Evolutionary conservation across 2,113 vertebrate species (phyloP).

Genomic region (Trichomycterus rosablanca): DNA sequence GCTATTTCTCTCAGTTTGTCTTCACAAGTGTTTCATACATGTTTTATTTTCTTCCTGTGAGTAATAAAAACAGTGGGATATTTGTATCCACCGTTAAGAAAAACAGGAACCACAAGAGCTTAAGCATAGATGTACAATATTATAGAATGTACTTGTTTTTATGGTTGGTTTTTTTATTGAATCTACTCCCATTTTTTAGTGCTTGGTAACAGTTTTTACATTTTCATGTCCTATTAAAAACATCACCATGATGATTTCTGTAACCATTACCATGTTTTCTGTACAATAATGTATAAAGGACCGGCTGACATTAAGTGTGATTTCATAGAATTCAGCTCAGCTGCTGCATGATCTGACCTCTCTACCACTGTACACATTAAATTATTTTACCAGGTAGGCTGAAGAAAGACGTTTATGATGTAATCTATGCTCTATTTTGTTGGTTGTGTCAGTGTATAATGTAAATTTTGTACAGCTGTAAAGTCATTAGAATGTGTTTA

Average conservation of each 20-base stretch:
- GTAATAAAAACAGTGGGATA: too few relatives aligned
- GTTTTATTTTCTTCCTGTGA: too few relatives aligned
- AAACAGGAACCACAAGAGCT: too few relatives aligned
- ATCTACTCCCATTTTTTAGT: too few relatives aligned
- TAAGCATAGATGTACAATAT: background rate
- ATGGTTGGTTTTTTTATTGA: background rate
- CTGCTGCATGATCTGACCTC: constrained; percentile 27
- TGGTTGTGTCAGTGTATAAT: constrained; percentile 55
- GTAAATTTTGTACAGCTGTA: constrained; percentile 68
- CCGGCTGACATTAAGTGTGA: constrained; percentile 35
- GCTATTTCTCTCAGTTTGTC: background rate
- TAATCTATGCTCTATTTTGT: constrained; percentile 39
- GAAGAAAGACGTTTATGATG: too few relatives aligned
- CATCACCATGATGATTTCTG: background rate
- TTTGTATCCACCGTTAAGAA: too few relatives aligned
- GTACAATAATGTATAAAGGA: constrained; percentile 2
- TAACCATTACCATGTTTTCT: too few relatives aligned
- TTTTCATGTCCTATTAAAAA: background rate
- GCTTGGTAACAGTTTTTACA: too few relatives aligned
- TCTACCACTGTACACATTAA: background rate
- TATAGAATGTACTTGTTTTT: background rate
- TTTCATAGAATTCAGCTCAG: too few relatives aligned
- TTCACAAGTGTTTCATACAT: constrained; percentile 8
- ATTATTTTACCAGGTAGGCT: background rate
- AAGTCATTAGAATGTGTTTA: constrained; percentile 56